A percentile compares a stretch with the other conserved stretches of the same genome.
Conservation (phyloP, 2,113 vertebrate genomes). For the Anarrhichthys ocellatus region DNA sequence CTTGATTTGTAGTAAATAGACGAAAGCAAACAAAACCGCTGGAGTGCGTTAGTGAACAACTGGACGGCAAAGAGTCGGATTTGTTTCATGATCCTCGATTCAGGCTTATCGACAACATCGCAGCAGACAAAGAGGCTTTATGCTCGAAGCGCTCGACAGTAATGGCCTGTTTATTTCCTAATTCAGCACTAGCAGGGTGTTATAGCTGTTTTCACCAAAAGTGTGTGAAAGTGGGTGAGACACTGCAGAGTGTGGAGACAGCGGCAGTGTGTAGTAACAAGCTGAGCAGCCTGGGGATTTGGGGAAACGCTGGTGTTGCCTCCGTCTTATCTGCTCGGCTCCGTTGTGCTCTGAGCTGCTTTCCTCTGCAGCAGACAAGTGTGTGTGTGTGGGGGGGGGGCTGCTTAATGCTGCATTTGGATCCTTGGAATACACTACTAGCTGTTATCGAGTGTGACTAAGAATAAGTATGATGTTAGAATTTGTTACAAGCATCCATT, state of each 20-base stretch:
- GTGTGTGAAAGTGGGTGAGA: conserved; percentile 28
- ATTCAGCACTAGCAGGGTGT: conserved; percentile 16
- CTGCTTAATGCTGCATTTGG: conserved; percentile 30
- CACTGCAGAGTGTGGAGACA: conserved; percentile 23
- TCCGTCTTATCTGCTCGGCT: conserved; percentile 39
- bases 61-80: background rate
- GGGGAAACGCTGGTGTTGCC: conserved; percentile 36
- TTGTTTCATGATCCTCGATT: background rate
- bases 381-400: conserved; percentile 5
- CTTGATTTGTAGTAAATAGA: background rate
- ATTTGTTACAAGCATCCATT: background rate
- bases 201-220: conserved; percentile 29
- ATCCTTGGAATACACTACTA: conserved; percentile 17
- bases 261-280: conserved; percentile 41
- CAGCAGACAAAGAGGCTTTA: conserved; percentile 34
- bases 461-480: conserved; percentile 29
- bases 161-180: conserved; percentile 47
- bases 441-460: conserved; percentile 14
- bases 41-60: background rate
- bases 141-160: background rate
- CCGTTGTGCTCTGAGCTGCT: conserved; percentile 39
- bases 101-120: background rate
- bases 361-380: conserved; percentile 26
- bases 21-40: background rate
- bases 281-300: conserved; percentile 44